These are phyloP conservation scores for Idaea biselata DNA, from an alignment of 2,888 invertebrate genomes.

Conservation along the genomic window DNA sequence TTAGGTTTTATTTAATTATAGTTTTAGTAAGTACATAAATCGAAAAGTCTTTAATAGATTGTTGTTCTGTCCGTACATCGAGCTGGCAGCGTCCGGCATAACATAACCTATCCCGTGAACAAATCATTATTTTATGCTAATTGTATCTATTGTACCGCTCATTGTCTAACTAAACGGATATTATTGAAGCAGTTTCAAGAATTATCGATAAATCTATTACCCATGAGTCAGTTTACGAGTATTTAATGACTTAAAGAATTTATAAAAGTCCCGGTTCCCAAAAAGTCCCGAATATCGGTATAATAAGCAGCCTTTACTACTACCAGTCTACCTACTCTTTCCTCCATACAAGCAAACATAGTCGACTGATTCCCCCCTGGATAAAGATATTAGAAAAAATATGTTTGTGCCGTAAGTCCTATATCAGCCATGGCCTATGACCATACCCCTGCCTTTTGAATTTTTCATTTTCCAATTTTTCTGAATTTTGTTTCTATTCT, in stretches of 20 bases:
- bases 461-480: too few relatives aligned
- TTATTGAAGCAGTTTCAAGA: constrained; percentile 38
- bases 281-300: not conserved
- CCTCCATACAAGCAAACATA: too few relatives aligned
- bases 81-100: constrained; percentile 50
- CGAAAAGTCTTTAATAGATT: not conserved
- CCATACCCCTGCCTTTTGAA: too few relatives aligned
- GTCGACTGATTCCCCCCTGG: too few relatives aligned
- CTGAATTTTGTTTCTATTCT: too few relatives aligned
- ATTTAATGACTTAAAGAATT: not conserved
- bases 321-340: too few relatives aligned
- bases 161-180: constrained; percentile 58
- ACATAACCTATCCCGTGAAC: constrained; percentile 44
- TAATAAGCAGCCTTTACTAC: too few relatives aligned
- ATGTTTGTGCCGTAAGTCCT: too few relatives aligned
- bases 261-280: not conserved
- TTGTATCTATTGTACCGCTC: constrained; percentile 29
- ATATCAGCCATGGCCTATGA: too few relatives aligned
- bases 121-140: constrained; percentile 73
- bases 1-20: too few relatives aligned
- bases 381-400: too few relatives aligned
- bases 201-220: constrained; percentile 31
- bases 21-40: too few relatives aligned
- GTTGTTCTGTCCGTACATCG: constrained; percentile 36
- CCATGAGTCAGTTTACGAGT: not conserved